Evolutionary conservation across 1,140 invertebrate species (phyloP).

Genomic region (Pissodes strobi): DNA sequence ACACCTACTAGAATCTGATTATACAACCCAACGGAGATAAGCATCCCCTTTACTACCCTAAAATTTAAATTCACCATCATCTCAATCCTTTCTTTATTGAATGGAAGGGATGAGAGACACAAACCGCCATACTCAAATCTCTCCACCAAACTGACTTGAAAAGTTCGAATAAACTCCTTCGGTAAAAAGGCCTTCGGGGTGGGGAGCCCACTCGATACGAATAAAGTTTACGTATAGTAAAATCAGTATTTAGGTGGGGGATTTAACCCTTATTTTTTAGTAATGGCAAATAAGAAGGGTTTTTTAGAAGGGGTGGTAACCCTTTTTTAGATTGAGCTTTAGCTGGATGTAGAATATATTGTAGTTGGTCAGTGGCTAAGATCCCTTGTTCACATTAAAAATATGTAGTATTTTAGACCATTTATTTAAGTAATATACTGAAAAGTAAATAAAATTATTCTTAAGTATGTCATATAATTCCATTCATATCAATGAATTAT

Average conservation of each 20-base stretch:
- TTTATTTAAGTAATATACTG: too few relatives aligned
- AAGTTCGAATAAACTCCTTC: constrained; percentile 7
- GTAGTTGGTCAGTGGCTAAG: too few relatives aligned
- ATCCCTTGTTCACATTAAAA: too few relatives aligned
- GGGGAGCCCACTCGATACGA: background rate
- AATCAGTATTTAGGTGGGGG: constrained; percentile 2
- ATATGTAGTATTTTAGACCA: too few relatives aligned
- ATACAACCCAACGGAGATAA: too few relatives aligned
- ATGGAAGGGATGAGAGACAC: background rate
- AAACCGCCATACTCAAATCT: constrained; percentile 1
- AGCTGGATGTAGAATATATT: too few relatives aligned
- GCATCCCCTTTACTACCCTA: background rate
- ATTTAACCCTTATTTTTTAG: constrained; percentile 23
- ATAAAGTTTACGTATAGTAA: constrained; percentile 4
- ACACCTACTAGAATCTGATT: too few relatives aligned
- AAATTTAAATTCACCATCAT: constrained; percentile 7
- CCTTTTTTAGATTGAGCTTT: constrained; percentile 2
- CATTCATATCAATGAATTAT: too few relatives aligned
- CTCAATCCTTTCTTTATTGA: constrained; percentile 6
- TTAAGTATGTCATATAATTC: too few relatives aligned
- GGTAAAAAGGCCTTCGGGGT: background rate
- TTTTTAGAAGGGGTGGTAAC: constrained; percentile 18
- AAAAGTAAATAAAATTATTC: too few relatives aligned
- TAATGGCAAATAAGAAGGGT: constrained; percentile 1
- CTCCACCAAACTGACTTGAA: background rate